Percentiles rank a stretch among this genome's conserved stretches.
These are phyloP conservation scores for Opisthograptis luteolata DNA, from an alignment of 2,888 invertebrate genomes.

Conservation along the genomic window DNA sequence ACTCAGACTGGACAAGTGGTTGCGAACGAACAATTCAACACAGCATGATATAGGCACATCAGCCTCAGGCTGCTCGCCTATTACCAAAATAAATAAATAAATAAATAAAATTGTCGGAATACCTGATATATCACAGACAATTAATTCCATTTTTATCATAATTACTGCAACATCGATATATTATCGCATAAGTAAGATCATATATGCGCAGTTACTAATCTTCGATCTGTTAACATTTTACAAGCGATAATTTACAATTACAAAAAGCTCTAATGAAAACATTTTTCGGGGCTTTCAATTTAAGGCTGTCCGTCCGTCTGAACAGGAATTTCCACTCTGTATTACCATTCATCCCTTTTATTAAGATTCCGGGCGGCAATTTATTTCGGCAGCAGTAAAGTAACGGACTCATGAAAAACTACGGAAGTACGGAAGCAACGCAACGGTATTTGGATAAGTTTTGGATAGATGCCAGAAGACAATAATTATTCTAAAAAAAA, in stretches of 20 bases:
- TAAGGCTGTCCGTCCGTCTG: conserved; percentile 17
- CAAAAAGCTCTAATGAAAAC: conserved; percentile 22
- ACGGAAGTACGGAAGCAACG: conserved; percentile 22
- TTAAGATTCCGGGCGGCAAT: conserved; percentile 38
- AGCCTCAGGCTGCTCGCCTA: too few species aligned
- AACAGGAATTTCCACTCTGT: conserved; percentile 37
- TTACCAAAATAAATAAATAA: too few species aligned
- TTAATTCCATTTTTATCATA: too few species aligned
- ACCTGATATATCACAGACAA: too few species aligned
- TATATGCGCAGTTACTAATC: neutral
- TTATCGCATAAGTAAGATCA: too few species aligned
- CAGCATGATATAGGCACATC: too few species aligned
- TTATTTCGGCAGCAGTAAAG: conserved; percentile 36
- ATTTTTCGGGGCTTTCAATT: conserved; percentile 23
- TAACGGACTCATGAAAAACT: conserved; percentile 32
- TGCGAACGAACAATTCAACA: too few species aligned
- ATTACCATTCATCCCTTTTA: conserved; percentile 40
- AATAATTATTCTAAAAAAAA: conserved; percentile 27
- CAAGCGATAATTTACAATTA: conserved; percentile 24
- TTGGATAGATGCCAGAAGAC: conserved; percentile 30
- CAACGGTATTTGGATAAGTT: conserved; percentile 14
- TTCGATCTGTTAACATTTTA: conserved; percentile 9
- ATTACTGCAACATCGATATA: too few species aligned
- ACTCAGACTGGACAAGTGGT: too few species aligned
- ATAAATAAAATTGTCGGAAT: too few species aligned